These are phyloP conservation scores for Potamarius usumacintae DNA, from an alignment of 2,113 vertebrate species.

Conservation along the genomic window DNA sequence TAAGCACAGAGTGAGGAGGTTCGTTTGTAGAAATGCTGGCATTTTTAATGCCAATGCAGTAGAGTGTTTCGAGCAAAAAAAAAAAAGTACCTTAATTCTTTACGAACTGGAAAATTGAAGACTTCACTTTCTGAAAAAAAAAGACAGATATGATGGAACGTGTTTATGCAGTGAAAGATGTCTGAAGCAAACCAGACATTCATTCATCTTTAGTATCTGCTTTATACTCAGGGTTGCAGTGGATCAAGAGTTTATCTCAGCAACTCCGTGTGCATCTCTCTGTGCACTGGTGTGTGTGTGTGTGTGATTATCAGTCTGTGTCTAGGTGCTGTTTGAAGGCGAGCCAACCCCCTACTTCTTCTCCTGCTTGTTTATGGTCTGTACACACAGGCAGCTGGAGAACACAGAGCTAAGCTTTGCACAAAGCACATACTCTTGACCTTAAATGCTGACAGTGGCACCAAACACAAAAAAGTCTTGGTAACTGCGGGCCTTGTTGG, in stretches of 20 bases:
- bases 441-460: conserved; percentile 36
- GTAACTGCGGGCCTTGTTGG: conserved; percentile 23
- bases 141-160: neutral
- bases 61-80: neutral
- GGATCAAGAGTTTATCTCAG: neutral
- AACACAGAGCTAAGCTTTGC: conserved; percentile 40
- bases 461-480: neutral
- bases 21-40: neutral
- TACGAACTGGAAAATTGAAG: neutral
- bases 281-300: neutral
- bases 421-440: conserved; percentile 40
- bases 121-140: neutral
- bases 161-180: neutral
- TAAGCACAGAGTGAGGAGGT: neutral
- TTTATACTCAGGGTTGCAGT: neutral
- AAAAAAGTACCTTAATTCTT: neutral
- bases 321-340: conserved; percentile 52
- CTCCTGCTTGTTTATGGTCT: conserved; percentile 65
- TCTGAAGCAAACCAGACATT: neutral
- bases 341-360: conserved; percentile 44
- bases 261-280: neutral
- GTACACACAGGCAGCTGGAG: conserved; percentile 53
- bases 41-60: no score
- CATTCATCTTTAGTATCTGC: neutral
- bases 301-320: conserved; percentile 18